Conservation (phyloP, 1,140 invertebrate species). For the Aporrectodea caliginosa region DNA sequence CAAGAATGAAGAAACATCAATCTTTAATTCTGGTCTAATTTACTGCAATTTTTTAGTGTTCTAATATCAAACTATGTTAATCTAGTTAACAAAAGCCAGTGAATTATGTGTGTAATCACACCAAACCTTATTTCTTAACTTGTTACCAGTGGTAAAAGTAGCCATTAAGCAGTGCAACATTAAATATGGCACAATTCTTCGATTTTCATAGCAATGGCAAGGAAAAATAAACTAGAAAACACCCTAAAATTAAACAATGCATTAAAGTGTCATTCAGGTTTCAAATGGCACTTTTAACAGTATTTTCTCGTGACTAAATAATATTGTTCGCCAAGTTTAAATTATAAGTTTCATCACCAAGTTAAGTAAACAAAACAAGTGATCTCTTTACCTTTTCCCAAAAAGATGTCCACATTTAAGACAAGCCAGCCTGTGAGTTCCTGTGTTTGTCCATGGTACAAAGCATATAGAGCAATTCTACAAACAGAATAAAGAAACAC, state of each 20-base stretch:
- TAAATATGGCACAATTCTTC: too few relatives aligned
- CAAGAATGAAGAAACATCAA: constrained; percentile 12
- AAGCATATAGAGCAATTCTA: constrained; percentile 80
- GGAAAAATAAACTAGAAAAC: neutral
- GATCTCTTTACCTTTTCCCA: constrained; percentile 61
- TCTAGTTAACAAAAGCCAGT: neutral
- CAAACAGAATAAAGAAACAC: constrained; percentile 26
- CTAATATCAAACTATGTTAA: neutral
- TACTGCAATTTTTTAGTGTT: neutral
- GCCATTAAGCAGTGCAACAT: too few relatives aligned
- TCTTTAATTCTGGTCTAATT: neutral
- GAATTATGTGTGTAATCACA: neutral
- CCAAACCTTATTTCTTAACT: too few relatives aligned
- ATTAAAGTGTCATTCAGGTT: neutral
- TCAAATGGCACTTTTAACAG: neutral
- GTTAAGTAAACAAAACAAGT: neutral
- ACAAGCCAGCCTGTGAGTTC: constrained; percentile 74
- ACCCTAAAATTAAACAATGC: neutral
- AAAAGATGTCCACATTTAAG: constrained; percentile 88
- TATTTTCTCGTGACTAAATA: neutral
- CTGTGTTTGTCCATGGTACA: constrained; percentile 78
- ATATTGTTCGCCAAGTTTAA: neutral
- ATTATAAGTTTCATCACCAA: too few relatives aligned
- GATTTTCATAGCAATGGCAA: too few relatives aligned
- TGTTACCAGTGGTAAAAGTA: too few relatives aligned